Conservation (phyloP, 2,113 vertebrate genomes). For the Salvelinus fontinalis region DNA sequence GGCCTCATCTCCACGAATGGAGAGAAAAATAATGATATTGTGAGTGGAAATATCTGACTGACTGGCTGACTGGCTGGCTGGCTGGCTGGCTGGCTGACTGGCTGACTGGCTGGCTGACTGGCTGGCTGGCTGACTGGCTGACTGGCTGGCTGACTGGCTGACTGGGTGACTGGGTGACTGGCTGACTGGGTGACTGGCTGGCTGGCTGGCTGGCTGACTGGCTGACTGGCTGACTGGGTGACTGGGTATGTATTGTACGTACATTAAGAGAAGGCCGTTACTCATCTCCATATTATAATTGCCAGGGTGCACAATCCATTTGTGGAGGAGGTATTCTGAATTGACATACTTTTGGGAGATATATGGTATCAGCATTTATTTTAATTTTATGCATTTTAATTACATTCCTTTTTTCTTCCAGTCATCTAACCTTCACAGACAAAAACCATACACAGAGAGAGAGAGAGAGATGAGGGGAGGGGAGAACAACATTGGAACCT, state of each 20-base stretch:
- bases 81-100: constrained; percentile 8
- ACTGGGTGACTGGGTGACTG: background rate
- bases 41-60: constrained; percentile 28
- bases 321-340: no score
- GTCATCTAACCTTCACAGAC: no score
- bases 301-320: no score
- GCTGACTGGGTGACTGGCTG: constrained; percentile 12
- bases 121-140: constrained; percentile 15
- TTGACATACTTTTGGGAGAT: no score
- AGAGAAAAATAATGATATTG: constrained; percentile 23
- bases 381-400: no score
- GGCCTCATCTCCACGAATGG: constrained; percentile 32
- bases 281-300: constrained; percentile 5
- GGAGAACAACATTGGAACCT: no score
- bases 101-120: background rate
- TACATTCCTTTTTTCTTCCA: no score
- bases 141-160: background rate
- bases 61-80: background rate
- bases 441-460: no score
- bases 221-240: constrained; percentile 2
- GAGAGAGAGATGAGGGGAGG: no score
- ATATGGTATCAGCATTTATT: no score
- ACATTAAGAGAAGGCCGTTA: constrained; percentile 16
- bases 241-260: constrained; percentile 1
- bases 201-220: background rate